Percentiles rank a stretch among this genome's conserved stretches.
phyloP scores from a whole-genome alignment of 2,888 invertebrate genomes.

The Didymodactylos carnosus region DNA sequence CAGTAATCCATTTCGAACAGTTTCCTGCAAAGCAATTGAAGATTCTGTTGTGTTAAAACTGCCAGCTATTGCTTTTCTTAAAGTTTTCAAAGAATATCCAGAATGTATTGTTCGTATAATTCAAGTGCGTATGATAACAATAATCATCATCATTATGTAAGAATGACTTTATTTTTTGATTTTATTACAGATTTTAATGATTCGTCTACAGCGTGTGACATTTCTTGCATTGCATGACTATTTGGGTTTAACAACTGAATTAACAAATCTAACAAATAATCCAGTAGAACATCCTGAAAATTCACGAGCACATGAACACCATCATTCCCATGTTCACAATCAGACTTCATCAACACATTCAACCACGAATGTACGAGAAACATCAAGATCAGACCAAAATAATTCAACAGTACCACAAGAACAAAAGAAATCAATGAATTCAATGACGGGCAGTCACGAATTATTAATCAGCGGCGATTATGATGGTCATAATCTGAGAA shows the following conservation, averaged over 20 bases:
- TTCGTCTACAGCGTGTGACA: conserved; percentile 81
- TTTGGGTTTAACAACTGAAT: conserved; percentile 74
- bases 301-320: background rate
- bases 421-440: background rate
- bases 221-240: conserved; percentile 94
- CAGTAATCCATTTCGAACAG: conserved; percentile 70
- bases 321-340: background rate
- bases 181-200: conserved; percentile 79
- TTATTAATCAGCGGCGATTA: no score
- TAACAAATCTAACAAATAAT: conserved; percentile 36
- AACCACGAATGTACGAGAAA: background rate
- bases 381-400: background rate
- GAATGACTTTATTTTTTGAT: background rate
- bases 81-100: conserved; percentile 63
- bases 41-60: conserved; percentile 62
- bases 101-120: conserved; percentile 84
- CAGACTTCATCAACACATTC: background rate
- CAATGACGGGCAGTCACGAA: background rate
- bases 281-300: background rate
- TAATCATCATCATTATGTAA: no score
- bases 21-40: conserved; percentile 72
- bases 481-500: no score
- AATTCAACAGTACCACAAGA: background rate
- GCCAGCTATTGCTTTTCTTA: conserved; percentile 33
- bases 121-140: conserved; percentile 26